Evolutionary conservation across 2,797 vertebrate genomes (phyloP).

Genomic region (Sciurus carolinensis): DNA sequence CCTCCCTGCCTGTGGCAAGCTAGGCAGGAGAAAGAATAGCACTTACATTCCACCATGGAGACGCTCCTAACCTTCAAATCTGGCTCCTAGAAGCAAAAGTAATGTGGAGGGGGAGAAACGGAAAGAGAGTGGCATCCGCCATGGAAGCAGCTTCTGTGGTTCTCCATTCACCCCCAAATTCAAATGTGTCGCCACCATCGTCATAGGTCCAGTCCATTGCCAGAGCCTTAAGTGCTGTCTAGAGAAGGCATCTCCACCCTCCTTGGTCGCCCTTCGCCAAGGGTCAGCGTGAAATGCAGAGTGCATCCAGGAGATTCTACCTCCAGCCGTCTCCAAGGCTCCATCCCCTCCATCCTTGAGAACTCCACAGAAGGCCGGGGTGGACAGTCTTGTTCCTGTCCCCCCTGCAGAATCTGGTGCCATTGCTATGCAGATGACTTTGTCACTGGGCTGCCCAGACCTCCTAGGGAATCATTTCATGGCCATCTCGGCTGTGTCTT

Average conservation of each 20-base stretch:
- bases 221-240: background rate
- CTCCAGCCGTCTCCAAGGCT: constrained; percentile 72
- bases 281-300: background rate
- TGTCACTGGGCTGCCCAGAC: constrained; percentile 62
- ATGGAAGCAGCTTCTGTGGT: constrained; percentile 55
- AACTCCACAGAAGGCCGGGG: background rate
- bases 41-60: background rate
- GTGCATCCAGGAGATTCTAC: constrained; percentile 75
- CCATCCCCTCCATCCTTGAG: background rate
- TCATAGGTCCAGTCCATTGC: background rate
- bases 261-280: constrained; percentile 25
- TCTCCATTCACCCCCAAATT: background rate
- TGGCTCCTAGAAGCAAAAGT: constrained; percentile 14
- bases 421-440: constrained; percentile 64
- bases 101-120: background rate
- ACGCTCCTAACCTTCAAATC: background rate
- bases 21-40: background rate
- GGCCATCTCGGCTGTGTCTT: constrained; percentile 37
- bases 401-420: constrained; percentile 53
- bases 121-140: background rate
- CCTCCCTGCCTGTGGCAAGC: background rate
- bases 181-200: background rate
- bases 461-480: constrained; percentile 32
- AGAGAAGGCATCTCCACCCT: background rate
- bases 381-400: background rate